These are phyloP conservation scores for Capra hircus DNA, from an alignment of 2,113 vertebrate genomes.

Conservation along the genomic window DNA sequence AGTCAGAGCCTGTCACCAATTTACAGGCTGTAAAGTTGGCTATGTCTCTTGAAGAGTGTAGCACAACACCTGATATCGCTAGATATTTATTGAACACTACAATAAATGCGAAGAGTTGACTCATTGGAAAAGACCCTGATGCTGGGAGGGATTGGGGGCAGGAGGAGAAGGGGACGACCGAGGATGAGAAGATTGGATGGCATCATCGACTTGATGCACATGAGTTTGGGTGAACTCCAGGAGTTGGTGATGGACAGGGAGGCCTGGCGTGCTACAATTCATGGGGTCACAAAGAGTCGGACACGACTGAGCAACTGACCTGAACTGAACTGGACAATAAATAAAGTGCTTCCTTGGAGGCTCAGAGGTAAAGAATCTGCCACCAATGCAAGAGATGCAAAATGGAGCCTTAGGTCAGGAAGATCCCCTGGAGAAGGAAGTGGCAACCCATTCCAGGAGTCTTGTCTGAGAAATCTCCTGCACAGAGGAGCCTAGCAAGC, in stretches of 20 bases:
- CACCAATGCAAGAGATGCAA: rapidly evolving
- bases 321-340: neutral
- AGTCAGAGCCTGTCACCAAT: neutral
- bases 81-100: neutral
- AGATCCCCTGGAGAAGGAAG: neutral
- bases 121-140: too few relatives aligned
- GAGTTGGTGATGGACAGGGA: too few relatives aligned
- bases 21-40: neutral
- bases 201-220: too few relatives aligned
- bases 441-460: neutral
- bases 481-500: neutral
- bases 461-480: neutral
- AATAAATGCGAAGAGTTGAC: neutral
- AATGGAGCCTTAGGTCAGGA: neutral
- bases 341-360: neutral
- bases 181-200: too few relatives aligned
- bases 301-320: too few relatives aligned
- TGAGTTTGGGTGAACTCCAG: too few relatives aligned
- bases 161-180: too few relatives aligned
- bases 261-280: too few relatives aligned
- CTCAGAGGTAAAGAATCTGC: neutral
- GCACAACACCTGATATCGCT: rapidly evolving
- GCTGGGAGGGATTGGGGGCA: too few relatives aligned
- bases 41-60: neutral
- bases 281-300: too few relatives aligned